Evolutionary conservation across 2,797 vertebrate genomes (phyloP).

Genomic region (Atherinosoma microstoma): DNA sequence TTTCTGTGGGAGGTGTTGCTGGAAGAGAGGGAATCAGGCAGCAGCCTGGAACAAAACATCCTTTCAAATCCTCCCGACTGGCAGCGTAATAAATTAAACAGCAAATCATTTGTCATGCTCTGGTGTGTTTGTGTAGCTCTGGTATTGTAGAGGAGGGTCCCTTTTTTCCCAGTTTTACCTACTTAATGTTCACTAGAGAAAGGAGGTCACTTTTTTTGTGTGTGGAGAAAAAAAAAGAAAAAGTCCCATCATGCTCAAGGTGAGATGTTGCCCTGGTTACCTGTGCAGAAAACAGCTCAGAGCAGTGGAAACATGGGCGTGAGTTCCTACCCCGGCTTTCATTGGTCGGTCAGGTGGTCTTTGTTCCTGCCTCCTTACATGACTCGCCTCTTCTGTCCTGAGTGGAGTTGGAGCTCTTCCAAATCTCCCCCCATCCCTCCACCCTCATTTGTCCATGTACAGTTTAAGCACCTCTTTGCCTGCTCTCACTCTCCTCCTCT

Average conservation of each 20-base stretch:
- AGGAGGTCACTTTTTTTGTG: constrained; percentile 51
- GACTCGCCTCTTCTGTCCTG: constrained; percentile 38
- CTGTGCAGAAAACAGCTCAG: background rate
- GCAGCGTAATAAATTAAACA: constrained; percentile 81
- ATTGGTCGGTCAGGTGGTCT: constrained; percentile 32
- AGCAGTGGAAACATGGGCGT: constrained; percentile 2
- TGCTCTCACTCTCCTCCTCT: constrained; percentile 1
- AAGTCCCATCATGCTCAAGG: constrained; percentile 43
- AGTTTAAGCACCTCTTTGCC: constrained; percentile 14
- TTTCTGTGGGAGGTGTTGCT: constrained; percentile 62
- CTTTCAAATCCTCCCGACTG: constrained; percentile 72
- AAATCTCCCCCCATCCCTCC: constrained; percentile 8
- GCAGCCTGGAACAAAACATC: constrained; percentile 76
- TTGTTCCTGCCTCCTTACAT: constrained; percentile 42
- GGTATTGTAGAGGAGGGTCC: constrained; percentile 71
- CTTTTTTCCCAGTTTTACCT: constrained; percentile 50
- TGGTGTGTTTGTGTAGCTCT: constrained; percentile 69
- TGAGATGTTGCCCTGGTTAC: constrained; percentile 41
- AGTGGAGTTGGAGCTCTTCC: constrained; percentile 22
- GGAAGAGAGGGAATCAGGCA: constrained; percentile 57
- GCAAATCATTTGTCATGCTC: constrained; percentile 81
- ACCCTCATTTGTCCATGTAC: constrained; percentile 18
- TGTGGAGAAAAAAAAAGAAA: background rate
- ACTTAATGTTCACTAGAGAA: constrained; percentile 50
- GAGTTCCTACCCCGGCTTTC: constrained; percentile 15